A percentile compares a stretch with the other conserved stretches of the same genome.
These are phyloP conservation scores for Oryzias dopingdopingensis DNA, from an alignment of 2,797 vertebrate species.

Conservation along the genomic window DNA sequence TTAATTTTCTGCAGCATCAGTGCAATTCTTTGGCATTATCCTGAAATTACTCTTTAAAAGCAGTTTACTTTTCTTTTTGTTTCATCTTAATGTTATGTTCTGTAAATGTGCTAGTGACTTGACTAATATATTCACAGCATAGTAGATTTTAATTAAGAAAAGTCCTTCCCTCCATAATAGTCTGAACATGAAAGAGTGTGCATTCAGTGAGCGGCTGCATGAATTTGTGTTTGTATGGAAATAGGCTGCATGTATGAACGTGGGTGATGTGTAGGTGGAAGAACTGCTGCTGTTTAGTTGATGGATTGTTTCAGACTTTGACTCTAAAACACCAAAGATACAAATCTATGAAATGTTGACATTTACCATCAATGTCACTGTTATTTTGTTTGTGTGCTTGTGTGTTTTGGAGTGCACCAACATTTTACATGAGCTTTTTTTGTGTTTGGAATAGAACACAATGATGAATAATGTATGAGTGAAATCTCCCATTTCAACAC, in stretches of 20 bases:
- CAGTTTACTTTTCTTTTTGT: not conserved
- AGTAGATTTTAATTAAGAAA: slow-evolving; percentile 30
- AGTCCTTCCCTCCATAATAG: slow-evolving; percentile 14
- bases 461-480: slow-evolving; percentile 59
- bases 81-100: not conserved
- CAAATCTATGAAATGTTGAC: slow-evolving; percentile 29
- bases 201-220: slow-evolving; percentile 16
- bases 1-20: too few relatives aligned
- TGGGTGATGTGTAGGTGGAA: slow-evolving; percentile 37
- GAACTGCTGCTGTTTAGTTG: slow-evolving; percentile 38
- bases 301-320: slow-evolving; percentile 46
- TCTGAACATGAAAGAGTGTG: slow-evolving; percentile 21
- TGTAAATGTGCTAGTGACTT: slow-evolving; percentile 6
- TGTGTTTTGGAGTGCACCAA: slow-evolving; percentile 11
- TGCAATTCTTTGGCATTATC: too few relatives aligned
- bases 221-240: slow-evolving; percentile 23
- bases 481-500: slow-evolving; percentile 51
- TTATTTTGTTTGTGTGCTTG: slow-evolving; percentile 30
- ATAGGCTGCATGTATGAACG: slow-evolving; percentile 31
- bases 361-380: slow-evolving; percentile 50
- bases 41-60: too few relatives aligned
- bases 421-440: slow-evolving; percentile 58
- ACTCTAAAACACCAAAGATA: slow-evolving; percentile 25
- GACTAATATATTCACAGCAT: slow-evolving; percentile 7
- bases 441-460: slow-evolving; percentile 34